A percentile compares a stretch with the other conserved stretches of the same genome.
Conservation (phyloP, 2,888 invertebrate species). For the Polymixis lichenea region DNA sequence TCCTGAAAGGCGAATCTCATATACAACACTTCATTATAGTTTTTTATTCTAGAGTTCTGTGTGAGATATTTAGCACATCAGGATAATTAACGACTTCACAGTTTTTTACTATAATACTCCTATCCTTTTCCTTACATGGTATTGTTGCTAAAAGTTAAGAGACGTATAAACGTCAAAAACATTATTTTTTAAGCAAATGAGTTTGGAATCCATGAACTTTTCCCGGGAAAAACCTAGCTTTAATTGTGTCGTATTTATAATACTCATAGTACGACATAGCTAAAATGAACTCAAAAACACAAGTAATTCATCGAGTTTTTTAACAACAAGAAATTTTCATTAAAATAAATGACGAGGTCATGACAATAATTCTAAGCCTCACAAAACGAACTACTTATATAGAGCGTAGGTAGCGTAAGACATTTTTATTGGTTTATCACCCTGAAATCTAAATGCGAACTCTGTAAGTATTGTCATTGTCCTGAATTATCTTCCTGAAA, state of each 20-base stretch:
- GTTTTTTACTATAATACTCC: not conserved
- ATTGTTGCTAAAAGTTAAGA: not conserved
- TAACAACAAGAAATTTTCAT: not conserved
- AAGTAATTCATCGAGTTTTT: not conserved
- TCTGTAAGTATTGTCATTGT: not conserved
- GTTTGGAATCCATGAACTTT: not conserved
- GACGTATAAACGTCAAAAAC: not conserved
- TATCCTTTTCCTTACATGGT: not conserved
- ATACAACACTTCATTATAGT: not conserved
- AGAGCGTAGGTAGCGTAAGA: no score
- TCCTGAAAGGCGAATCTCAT: not conserved
- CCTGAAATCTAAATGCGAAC: not conserved
- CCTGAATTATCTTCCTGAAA: constrained; percentile 10
- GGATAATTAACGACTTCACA: not conserved
- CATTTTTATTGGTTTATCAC: not conserved
- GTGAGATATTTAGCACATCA: not conserved
- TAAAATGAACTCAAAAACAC: no score
- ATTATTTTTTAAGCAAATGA: not conserved
- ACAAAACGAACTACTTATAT: not conserved
- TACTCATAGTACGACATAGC: no score
- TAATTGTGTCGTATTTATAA: not conserved
- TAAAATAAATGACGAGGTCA: not conserved
- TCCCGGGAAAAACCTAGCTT: no score
- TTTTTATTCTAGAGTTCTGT: not conserved
- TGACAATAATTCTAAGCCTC: not conserved